Evolutionary conservation across 1,140 invertebrate genomes (phyloP), one percentile per base, ranked within the genome.

Genomic region (Drosophila setifemur): DNA sequence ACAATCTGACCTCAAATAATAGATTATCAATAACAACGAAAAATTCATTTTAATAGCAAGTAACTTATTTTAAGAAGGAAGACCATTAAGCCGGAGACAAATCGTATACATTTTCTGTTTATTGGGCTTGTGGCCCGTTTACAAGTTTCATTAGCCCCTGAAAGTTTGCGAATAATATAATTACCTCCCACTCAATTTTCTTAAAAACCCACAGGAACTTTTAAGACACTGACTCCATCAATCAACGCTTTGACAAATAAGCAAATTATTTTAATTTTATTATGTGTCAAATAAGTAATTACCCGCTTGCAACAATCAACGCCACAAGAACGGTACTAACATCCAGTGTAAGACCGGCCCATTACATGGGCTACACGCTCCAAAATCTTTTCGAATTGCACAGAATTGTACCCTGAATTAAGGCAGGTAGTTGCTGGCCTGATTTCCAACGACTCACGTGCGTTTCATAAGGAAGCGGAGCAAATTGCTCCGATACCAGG

Each of bases 311-410:
- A 39, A 31, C 26, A 69, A 45, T 39, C 12, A 37, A 16, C 43
- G 39, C 16, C 45, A 23, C 19, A 53, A 35, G 58, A 64, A 43
- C 21, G 49, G 26, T 11, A 54, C 26, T 40, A 42, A 29, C 26
- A 33, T 29, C 39, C 67, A 82, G 53, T 58, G 43, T 78, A 73
- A 66, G 28, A 43, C 54, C 53, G 50, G 31, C 37, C 54, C 39
- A 78, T 78, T 78, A 78, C 61, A 50, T 68, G 74, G 53, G 55
- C 61, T 78, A 78, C 74, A 78, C 74, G 74, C 74, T 78, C 74
- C 55, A 78, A 53, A 68, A 78, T 77, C 48, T 57, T 68, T 1
- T 19, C 12, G 35, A 69, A 79, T 57, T 57, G 42, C 64, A 6
- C 37, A 66, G 37, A 50, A 52, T 40, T 42, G 7, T 31, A 39